phyloP scores from a whole-genome alignment of 2,797 vertebrate genomes.

The Gephyroberyx darwinii region DNA sequence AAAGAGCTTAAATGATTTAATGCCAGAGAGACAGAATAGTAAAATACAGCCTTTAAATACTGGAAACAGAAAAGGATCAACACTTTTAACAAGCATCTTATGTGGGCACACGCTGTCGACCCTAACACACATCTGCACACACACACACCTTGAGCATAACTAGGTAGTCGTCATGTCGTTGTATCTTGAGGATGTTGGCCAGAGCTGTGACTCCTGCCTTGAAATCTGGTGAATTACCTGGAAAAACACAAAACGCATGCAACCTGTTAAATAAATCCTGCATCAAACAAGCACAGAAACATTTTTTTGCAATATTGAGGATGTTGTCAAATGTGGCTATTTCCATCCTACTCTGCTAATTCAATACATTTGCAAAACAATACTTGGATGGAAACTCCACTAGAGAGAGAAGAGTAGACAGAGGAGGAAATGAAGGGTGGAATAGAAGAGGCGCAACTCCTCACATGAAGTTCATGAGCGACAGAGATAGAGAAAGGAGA shows the following conservation, averaged over 20 bases:
- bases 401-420: too few relatives aligned
- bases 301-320: too few relatives aligned
- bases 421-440: too few relatives aligned
- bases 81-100: neutral
- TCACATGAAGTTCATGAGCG: too few relatives aligned
- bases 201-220: constrained; percentile 95
- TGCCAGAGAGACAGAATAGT: neutral
- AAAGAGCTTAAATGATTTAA: neutral
- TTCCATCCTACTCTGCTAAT: too few relatives aligned
- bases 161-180: constrained; percentile 95
- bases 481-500: neutral
- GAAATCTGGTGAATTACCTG: constrained; percentile 94
- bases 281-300: neutral
- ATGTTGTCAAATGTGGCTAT: too few relatives aligned
- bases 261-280: neutral
- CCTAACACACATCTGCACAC: neutral
- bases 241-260: constrained; percentile 2
- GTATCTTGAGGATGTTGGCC: constrained; percentile 94
- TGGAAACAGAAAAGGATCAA: neutral
- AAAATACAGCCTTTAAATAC: too few relatives aligned
- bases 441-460: too few relatives aligned
- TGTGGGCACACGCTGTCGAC: too few relatives aligned
- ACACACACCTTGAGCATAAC: constrained; percentile 94
- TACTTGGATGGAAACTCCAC: too few relatives aligned
- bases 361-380: too few relatives aligned